Percentiles rank a stretch among this genome's conserved stretches.
Evolutionary conservation across 2,888 invertebrate species (phyloP).

Genomic region (Meiosimyza decipiens): DNA sequence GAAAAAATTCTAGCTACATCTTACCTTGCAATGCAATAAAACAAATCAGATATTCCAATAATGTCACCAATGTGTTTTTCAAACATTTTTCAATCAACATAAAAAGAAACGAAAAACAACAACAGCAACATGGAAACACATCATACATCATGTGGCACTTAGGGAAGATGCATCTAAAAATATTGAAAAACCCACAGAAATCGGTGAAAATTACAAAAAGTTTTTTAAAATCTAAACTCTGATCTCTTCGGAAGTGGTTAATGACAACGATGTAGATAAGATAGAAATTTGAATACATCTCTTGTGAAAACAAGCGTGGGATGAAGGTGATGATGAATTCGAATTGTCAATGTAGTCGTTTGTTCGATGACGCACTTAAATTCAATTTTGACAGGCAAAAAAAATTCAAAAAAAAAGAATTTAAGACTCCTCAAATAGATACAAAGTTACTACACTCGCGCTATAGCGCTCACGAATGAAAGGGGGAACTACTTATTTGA

Average conservation of each 20-base stretch:
- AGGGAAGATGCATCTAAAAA: slow-evolving; percentile 32
- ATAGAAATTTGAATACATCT: not conserved
- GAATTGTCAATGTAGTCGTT: slow-evolving; percentile 16
- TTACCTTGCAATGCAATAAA: slow-evolving; percentile 9
- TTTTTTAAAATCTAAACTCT: slow-evolving; percentile 17
- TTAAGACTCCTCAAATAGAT: too few relatives aligned
- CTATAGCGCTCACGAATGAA: too few relatives aligned
- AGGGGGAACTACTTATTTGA: too few relatives aligned
- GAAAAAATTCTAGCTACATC: not conserved
- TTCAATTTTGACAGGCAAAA: not conserved
- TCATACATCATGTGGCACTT: slow-evolving; percentile 31
- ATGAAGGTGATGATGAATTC: slow-evolving; percentile 21
- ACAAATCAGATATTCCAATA: slow-evolving; percentile 26
- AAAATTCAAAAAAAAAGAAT: not conserved
- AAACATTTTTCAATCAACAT: slow-evolving; percentile 22
- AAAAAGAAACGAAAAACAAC: not conserved
- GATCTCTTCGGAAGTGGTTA: slow-evolving; percentile 37
- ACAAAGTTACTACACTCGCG: too few relatives aligned
- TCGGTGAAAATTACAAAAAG: not conserved
- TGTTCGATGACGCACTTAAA: slow-evolving; percentile 24
- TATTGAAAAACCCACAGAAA: slow-evolving; percentile 26
- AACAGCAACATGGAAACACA: not conserved
- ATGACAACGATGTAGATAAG: slow-evolving; percentile 12
- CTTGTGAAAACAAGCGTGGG: not conserved
- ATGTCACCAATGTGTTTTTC: slow-evolving; percentile 38